Base-by-base conservation (phyloP, 2,797 vertebrate genomes). In the Schizopygopsis malacanthus region DNA sequence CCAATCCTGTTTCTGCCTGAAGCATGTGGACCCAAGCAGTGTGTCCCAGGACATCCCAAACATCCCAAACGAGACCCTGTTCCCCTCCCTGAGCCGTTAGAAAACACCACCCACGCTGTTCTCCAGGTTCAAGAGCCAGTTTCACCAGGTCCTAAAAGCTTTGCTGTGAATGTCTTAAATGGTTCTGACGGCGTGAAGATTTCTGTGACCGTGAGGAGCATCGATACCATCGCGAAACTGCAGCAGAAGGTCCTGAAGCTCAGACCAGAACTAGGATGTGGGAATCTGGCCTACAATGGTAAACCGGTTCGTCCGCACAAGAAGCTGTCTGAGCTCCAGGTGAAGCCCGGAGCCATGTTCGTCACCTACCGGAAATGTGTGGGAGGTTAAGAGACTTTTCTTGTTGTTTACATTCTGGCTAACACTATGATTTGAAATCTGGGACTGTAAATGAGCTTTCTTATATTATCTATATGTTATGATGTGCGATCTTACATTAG, bases 211-310 rank as follows among this genome's bases (percentile, higher is more conserved):
- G 28, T 89, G 56, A 77, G 85, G 43, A 82, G 56, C 56, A 52
- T 18, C 0, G 88, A 89, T 28, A 90, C 90, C 18, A 65, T 87
- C 4, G 88, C 37, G 33, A 88, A 79, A 39, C 72, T 92, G 41
- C 85, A 73, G 56, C 0, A 78, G 83, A n/a, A 18, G 25, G 83
- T 54, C 78, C 50, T 61, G 71, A 65, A 80, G 77, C 25, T 28
- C 70, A 78, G 2, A 10, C 86, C 86, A 6, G 72, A 84, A 2
- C 50, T 70, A 2, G 47, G 28, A 12, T 54, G 18, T 18, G 67
- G 86, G 61, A 7, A 84, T 59, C 89, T 92, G 2, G 43, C 22
- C 45, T 88, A n/a, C 50, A 90, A 92, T 1, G 90, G 91, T 0
- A 90, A 90, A 77, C 81, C 79, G 0, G 81, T 89, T 7, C 0